A percentile compares a stretch with the other conserved stretches of the same genome.
These are phyloP conservation scores for Lepidochrysops patricia DNA, from an alignment of 2,888 invertebrate species.

Conservation along the genomic window DNA sequence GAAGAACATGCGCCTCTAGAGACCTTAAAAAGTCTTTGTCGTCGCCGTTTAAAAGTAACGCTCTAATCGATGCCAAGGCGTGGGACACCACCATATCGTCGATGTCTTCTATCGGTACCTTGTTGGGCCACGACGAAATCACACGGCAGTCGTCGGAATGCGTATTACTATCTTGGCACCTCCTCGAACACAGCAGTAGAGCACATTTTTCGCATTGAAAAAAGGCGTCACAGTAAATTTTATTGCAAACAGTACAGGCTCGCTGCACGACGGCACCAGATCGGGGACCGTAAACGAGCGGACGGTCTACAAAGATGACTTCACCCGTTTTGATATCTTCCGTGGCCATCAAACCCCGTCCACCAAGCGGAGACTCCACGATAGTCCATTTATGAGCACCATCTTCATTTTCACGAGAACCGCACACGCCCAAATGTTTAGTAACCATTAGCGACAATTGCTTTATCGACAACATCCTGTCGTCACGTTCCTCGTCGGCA, in stretches of 20 bases:
- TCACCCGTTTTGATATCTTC: conserved; percentile 79
- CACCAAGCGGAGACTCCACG: conserved; percentile 75
- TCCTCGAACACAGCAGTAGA: conserved; percentile 79
- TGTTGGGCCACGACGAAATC: conserved; percentile 73
- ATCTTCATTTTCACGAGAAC: conserved; percentile 35
- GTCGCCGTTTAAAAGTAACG: conserved; percentile 51
- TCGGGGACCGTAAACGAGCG: conserved; percentile 81
- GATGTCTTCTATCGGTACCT: conserved; percentile 53
- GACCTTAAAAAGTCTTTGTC: conserved; percentile 66
- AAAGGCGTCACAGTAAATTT: conserved; percentile 49
- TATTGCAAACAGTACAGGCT: conserved; percentile 79
- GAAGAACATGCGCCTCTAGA: conserved; percentile 69
- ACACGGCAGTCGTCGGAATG: conserved; percentile 80
- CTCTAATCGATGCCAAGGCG: conserved; percentile 54
- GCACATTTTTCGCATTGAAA: conserved; percentile 78
- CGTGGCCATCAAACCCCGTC: conserved; percentile 81
- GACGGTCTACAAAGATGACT: conserved; percentile 80
- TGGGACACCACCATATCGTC: conserved; percentile 49
- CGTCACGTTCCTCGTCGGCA: conserved; percentile 52
- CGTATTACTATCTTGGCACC: conserved; percentile 73
- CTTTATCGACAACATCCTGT: conserved; percentile 70
- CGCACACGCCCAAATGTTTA: conserved; percentile 55
- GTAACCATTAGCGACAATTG: conserved; percentile 64
- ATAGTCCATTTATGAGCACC: conserved; percentile 74
- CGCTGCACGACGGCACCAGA: conserved; percentile 68